A percentile compares a stretch with the other conserved stretches of the same genome.
Conservation (phyloP, 2,888 invertebrate genomes). For the Drosophila lutescens region DNA sequence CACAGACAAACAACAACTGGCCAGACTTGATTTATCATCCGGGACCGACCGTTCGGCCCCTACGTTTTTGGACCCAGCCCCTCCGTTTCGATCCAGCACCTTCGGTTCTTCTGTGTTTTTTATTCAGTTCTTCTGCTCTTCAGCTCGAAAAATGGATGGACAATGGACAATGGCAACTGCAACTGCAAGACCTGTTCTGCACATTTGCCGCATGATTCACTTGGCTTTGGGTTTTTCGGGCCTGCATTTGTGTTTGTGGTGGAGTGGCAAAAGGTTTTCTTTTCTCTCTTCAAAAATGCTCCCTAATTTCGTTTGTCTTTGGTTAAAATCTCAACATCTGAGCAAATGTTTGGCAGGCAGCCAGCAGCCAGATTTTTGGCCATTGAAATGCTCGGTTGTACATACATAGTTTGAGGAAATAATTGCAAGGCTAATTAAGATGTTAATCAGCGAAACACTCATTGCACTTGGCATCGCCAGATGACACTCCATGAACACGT, state of each 20-base stretch:
- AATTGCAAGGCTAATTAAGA: conserved; percentile 49
- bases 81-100: conserved; percentile 22
- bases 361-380: conserved; percentile 29
- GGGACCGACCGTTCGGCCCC: conserved; percentile 7
- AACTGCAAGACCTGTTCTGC: conserved; percentile 62
- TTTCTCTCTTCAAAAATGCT: neutral
- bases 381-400: conserved; percentile 7
- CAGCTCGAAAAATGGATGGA: conserved; percentile 37
- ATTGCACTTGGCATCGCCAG: conserved; percentile 38
- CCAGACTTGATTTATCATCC: conserved; percentile 70
- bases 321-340: conserved; percentile 9
- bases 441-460: conserved; percentile 48
- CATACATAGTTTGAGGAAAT: conserved; percentile 33
- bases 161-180: conserved; percentile 33
- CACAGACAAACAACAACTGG: conserved; percentile 47
- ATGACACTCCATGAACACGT: conserved; percentile 38
- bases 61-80: conserved; percentile 6
- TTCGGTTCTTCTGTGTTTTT: conserved; percentile 14
- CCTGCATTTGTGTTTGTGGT: conserved; percentile 16
- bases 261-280: conserved; percentile 4
- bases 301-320: conserved; percentile 19
- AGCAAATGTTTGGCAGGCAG: conserved; percentile 18
- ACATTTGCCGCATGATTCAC: conserved; percentile 71
- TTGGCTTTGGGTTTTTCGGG: conserved; percentile 40
- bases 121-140: conserved; percentile 18